Percentiles rank a stretch among this genome's conserved stretches.
Evolutionary conservation across 1,140 invertebrate genomes (phyloP).

Genomic region (Drosophila trapezifrons): DNA sequence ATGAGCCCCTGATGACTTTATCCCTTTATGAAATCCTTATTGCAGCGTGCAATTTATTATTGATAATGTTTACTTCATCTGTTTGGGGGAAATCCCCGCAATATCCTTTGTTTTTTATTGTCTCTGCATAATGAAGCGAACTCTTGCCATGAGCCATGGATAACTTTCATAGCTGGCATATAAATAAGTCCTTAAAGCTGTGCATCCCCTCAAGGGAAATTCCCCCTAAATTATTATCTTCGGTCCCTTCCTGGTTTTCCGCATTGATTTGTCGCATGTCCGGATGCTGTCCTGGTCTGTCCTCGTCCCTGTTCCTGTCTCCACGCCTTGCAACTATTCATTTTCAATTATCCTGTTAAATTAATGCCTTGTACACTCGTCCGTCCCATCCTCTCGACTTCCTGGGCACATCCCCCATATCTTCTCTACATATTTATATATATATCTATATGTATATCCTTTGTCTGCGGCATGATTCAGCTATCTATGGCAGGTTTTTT

Average conservation of each 20-base stretch:
- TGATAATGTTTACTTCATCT: constrained; percentile 4
- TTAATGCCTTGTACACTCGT: constrained; percentile 46
- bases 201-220: constrained; percentile 31
- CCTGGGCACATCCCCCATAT: constrained; percentile 8
- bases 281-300: constrained; percentile 32
- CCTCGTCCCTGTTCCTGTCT: not conserved
- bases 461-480: constrained; percentile 54
- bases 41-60: not conserved
- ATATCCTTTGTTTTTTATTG: constrained; percentile 19
- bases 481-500: constrained; percentile 36
- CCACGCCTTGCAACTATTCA: constrained; percentile 35
- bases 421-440: not conserved
- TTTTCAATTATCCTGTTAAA: constrained; percentile 69
- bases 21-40: not conserved
- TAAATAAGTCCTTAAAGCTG: constrained; percentile 18
- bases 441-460: constrained; percentile 9
- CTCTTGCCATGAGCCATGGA: constrained; percentile 8
- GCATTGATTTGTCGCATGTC: constrained; percentile 47
- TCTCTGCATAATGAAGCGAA: constrained; percentile 19
- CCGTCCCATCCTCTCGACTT: constrained; percentile 17
- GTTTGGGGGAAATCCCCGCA: not conserved
- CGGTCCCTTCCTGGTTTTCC: constrained; percentile 48
- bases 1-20: not conserved
- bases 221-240: constrained; percentile 48
- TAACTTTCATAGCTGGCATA: constrained; percentile 10